Evolutionary conservation across 1,140 invertebrate genomes (phyloP).

Genomic region (Hylaeus volcanicus): DNA sequence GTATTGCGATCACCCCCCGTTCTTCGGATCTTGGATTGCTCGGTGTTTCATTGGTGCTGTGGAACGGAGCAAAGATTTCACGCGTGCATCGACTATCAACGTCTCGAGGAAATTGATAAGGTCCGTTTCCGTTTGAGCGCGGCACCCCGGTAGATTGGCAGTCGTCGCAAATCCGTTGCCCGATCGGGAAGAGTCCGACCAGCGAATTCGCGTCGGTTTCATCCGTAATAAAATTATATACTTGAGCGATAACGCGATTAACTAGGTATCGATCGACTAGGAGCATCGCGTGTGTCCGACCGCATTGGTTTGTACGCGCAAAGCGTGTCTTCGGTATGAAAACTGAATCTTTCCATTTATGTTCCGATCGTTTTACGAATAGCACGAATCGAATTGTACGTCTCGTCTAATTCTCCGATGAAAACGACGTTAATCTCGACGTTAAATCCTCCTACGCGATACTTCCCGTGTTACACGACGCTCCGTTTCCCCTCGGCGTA

Average conservation of each 20-base stretch:
- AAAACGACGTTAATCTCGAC: conserved; percentile 24
- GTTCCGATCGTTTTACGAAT: neutral
- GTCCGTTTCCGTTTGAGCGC: conserved; percentile 31
- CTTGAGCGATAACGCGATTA: conserved; percentile 44
- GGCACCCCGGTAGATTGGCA: conserved; percentile 4
- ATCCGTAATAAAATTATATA: conserved; percentile 56
- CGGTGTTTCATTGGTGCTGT: neutral
- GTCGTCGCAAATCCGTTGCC: conserved; percentile 10
- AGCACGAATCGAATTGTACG: conserved; percentile 25
- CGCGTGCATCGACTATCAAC: conserved; percentile 6
- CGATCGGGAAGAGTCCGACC: conserved; percentile 4
- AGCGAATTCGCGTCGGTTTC: conserved; percentile 26
- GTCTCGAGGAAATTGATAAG: conserved; percentile 54
- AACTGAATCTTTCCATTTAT: neutral
- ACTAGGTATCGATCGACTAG: conserved; percentile 24
- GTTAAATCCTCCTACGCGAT: neutral
- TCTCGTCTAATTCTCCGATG: neutral
- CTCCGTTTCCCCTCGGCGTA: neutral
- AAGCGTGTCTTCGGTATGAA: neutral
- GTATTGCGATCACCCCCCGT: conserved; percentile 1
- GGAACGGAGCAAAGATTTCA: neutral
- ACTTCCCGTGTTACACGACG: neutral
- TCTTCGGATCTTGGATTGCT: neutral
- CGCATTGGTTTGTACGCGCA: neutral
- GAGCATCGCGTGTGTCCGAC: neutral